A percentile compares a stretch with the other conserved stretches of the same genome.
These are phyloP conservation scores for Drosophila crucigera DNA, from an alignment of 2,888 invertebrate genomes.

Conservation along the genomic window DNA sequence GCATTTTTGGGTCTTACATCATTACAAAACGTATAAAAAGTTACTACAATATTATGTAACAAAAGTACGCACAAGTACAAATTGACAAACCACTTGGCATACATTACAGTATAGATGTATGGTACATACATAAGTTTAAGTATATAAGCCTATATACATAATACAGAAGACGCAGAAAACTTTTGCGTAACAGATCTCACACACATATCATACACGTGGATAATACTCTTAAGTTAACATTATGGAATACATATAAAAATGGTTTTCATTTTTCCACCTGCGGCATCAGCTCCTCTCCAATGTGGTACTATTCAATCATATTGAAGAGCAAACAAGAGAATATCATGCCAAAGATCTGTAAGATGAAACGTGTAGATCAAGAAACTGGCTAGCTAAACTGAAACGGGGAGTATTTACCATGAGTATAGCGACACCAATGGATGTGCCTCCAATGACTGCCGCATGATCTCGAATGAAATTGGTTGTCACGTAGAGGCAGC, in stretches of 20 bases:
- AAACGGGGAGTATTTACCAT: slow-evolving; percentile 88
- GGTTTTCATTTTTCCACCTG: slow-evolving; percentile 27
- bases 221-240: slow-evolving; percentile 67
- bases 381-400: background rate
- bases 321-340: slow-evolving; percentile 94
- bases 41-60: slow-evolving; percentile 56
- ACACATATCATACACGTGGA: slow-evolving; percentile 47
- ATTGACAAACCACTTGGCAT: slow-evolving; percentile 41
- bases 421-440: slow-evolving; percentile 92
- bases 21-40: slow-evolving; percentile 47
- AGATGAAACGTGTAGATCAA: slow-evolving; percentile 61
- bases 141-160: slow-evolving; percentile 40
- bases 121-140: slow-evolving; percentile 26
- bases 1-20: slow-evolving; percentile 27
- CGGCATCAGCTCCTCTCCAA: slow-evolving; percentile 17
- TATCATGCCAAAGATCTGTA: slow-evolving; percentile 93
- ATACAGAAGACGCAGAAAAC: slow-evolving; percentile 43
- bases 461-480: slow-evolving; percentile 92
- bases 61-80: slow-evolving; percentile 44
- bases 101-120: slow-evolving; percentile 30
- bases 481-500: slow-evolving; percentile 91
- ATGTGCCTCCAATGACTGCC: slow-evolving; percentile 91
- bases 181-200: slow-evolving; percentile 15
- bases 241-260: slow-evolving; percentile 43
- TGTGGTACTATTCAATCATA: slow-evolving; percentile 89